Evolutionary conservation across 2,888 invertebrate species (phyloP), one percentile per base, ranked within the genome.

Genomic region (Drosophila leonis): DNA sequence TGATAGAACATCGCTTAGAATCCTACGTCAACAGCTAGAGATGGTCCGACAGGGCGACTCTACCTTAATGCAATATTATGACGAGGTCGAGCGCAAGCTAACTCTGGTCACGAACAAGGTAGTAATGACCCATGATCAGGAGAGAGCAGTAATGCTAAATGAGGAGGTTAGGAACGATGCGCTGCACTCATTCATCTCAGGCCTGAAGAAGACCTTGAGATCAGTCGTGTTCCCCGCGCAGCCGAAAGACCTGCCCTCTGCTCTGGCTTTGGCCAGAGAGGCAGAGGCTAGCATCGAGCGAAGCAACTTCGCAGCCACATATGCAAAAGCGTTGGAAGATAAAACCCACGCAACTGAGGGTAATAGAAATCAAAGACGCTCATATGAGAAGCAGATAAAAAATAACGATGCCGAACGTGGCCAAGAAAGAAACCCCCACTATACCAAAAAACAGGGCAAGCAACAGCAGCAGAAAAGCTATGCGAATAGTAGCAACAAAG

Each of bases 121-220:
- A 12, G 49, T 49, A 18, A 49, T 49, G 31, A 31, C 49, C 18
- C 31, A 49, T 8, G 49, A 49, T 12, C 31, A 31, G n/a, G 31
- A 31, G n/a, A 49, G 49, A 49, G n/a, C 49, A 29, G 27, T 7
- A 48, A 29, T 48, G 48, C 29, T 29, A 48, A 48, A 48, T 48
- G 29, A 48, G 9, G 29, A 48, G 29, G 29, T 48, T 29, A 48
- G 29, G 48, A 48, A 15, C 31, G 31, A 49, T 31, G 31, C 18
- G 3, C 31, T 33, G 31, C 49, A 49, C 5, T n/a, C 31, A 6
- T 49, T 18, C 18, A 1, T 49, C 31, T 31, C 18, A 31, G 31
- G 31, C 18, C 49, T 31, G 18, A 31, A 31, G 12, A 49, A 49
- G 49, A 41, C 49, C 31, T 12, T 49, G 15, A 49, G 31, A 49